phyloP scores from a whole-genome alignment of 2,888 invertebrate species.

The Apodemia duryi region DNA sequence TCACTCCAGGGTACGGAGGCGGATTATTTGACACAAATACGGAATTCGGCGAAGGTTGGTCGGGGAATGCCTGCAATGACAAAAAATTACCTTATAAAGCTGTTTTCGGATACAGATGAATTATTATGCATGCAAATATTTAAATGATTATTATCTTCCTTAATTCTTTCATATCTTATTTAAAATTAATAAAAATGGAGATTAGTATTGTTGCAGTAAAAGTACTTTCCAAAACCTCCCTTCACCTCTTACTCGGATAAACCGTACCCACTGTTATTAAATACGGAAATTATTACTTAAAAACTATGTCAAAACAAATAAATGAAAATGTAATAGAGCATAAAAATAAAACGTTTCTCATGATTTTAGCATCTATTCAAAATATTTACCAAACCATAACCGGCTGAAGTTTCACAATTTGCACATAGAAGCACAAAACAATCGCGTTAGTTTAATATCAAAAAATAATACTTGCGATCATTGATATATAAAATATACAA shows the following conservation, averaged over 20 bases:
- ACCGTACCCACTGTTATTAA: neutral
- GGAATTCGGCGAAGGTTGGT: constrained; percentile 86
- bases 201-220: neutral
- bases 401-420: neutral
- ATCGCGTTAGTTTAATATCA: too few relatives aligned
- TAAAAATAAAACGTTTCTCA: neutral
- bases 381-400: neutral
- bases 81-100: neutral
- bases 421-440: neutral
- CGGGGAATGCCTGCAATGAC: constrained; percentile 77
- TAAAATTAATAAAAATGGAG: neutral
- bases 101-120: neutral
- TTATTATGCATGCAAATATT: neutral
- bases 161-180: neutral
- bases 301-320: neutral
- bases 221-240: neutral
- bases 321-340: neutral
- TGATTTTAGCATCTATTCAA: neutral
- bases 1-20: constrained; percentile 95
- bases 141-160: neutral
- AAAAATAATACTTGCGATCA: too few relatives aligned
- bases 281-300: neutral
- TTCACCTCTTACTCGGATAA: neutral
- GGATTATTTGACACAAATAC: constrained; percentile 95
- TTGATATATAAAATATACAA: too few relatives aligned